phyloP scores from a whole-genome alignment of 2,113 vertebrate genomes.

The Willisornis vidua region DNA sequence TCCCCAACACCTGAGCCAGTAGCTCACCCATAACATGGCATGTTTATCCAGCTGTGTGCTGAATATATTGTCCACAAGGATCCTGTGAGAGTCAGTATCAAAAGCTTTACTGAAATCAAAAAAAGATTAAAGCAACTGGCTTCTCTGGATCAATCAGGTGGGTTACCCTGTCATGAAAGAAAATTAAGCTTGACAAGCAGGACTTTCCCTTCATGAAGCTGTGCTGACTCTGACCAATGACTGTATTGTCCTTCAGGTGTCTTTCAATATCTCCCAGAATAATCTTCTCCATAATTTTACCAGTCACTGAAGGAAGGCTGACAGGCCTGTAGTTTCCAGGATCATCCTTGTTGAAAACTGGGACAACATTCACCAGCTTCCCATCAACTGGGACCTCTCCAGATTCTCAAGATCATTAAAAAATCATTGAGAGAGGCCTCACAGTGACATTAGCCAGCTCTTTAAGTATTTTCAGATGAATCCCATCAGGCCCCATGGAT shows the following conservation, averaged over 20 bases:
- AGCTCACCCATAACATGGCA: too few relatives aligned
- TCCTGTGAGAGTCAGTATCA: background rate
- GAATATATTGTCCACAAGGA: background rate
- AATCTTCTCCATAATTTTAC: background rate
- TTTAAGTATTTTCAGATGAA: too few relatives aligned
- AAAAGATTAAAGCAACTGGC: background rate
- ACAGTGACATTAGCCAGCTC: too few relatives aligned
- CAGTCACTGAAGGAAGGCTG: background rate
- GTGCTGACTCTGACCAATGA: background rate
- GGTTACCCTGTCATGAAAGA: background rate
- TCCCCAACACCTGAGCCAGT: background rate
- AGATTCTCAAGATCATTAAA: background rate
- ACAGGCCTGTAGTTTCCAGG: background rate
- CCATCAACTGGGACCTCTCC: background rate
- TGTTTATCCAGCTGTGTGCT: background rate
- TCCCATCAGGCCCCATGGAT: too few relatives aligned
- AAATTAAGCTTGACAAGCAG: background rate
- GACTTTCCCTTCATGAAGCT: background rate
- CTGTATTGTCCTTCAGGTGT: background rate
- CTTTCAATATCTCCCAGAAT: background rate
- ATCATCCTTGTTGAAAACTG: background rate
- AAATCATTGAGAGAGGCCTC: background rate
- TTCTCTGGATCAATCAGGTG: background rate
- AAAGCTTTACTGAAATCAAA: background rate
- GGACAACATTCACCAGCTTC: background rate